Percentiles rank a stretch among this genome's conserved stretches.
Evolutionary conservation across 2,797 vertebrate genomes (phyloP).

Genomic region (Dendrocincla fuliginosa): DNA sequence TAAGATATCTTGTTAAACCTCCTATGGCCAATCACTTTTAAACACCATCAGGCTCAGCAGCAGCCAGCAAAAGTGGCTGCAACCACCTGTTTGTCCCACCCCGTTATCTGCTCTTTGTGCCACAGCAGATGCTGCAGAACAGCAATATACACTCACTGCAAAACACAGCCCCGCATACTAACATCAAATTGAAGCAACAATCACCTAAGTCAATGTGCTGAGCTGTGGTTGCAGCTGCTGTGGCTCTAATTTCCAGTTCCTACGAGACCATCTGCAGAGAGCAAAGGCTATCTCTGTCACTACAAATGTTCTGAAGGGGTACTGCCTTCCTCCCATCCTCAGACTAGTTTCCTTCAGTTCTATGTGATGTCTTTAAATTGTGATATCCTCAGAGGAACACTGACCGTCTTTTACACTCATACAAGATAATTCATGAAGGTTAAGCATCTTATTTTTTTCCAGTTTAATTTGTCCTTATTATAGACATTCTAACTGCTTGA

Average conservation of each 20-base stretch:
- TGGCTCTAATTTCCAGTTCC: not conserved
- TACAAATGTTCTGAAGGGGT: not conserved
- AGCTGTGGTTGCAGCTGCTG: not conserved
- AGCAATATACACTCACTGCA: rapidly evolving
- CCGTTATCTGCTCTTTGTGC: too few relatives aligned
- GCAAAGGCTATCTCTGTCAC: not conserved
- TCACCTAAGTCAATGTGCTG: not conserved
- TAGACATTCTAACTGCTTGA: not conserved
- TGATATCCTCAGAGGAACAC: not conserved
- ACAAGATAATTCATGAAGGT: not conserved
- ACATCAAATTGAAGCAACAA: not conserved
- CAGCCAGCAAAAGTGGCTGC: not conserved
- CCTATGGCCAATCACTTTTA: not conserved
- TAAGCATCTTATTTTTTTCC: not conserved
- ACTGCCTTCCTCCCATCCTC: not conserved
- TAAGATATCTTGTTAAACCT: not conserved
- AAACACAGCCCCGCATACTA: not conserved
- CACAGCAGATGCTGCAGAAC: not conserved
- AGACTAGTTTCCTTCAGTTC: not conserved
- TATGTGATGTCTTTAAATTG: not conserved
- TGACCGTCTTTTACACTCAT: not conserved
- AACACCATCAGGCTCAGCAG: not conserved
- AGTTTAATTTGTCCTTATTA: not conserved
- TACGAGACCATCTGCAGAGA: not conserved
- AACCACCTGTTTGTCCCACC: not conserved